phyloP scores from a whole-genome alignment of 2,888 invertebrate species.

The Leucophenga maculata region DNA sequence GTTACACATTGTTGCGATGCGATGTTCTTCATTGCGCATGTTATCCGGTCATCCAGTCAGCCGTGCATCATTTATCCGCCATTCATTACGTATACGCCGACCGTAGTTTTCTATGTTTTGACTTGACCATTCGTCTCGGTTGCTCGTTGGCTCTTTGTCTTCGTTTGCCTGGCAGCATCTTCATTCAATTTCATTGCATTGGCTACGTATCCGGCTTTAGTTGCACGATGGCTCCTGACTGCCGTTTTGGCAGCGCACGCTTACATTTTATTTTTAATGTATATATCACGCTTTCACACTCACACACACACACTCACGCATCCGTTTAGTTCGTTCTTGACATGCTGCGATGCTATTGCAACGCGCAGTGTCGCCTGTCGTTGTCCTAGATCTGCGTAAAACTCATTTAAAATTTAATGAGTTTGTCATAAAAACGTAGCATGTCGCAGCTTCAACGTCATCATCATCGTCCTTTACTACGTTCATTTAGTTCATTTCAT shows the following conservation, averaged over 20 bases:
- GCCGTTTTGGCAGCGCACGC: no score
- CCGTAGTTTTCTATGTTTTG: constrained; percentile 9
- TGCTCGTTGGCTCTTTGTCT: constrained; percentile 28
- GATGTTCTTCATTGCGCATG: constrained; percentile 46
- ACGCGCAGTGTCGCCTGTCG: constrained; percentile 9
- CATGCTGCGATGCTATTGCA: constrained; percentile 9
- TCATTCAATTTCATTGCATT: not conserved
- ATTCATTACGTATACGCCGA: constrained; percentile 53
- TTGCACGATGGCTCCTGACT: not conserved
- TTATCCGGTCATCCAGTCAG: constrained; percentile 54
- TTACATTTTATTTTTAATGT: no score
- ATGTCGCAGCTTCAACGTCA: not conserved
- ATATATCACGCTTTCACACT: no score
- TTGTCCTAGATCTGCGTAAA: constrained; percentile 19
- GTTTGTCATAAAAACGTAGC: constrained; percentile 33
- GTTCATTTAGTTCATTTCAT: not conserved
- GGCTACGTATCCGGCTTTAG: constrained; percentile 16
- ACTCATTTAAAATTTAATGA: constrained; percentile 40
- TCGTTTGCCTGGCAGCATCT: constrained; percentile 20
- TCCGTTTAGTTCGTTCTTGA: constrained; percentile 1
- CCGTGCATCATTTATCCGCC: constrained; percentile 23
- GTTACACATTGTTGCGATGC: constrained; percentile 34
- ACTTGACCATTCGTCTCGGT: constrained; percentile 16
- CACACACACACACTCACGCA: no score
- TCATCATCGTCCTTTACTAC: not conserved